Evolutionary conservation across 2,797 vertebrate species (phyloP).

Genomic region (Gouania willdenowi): DNA sequence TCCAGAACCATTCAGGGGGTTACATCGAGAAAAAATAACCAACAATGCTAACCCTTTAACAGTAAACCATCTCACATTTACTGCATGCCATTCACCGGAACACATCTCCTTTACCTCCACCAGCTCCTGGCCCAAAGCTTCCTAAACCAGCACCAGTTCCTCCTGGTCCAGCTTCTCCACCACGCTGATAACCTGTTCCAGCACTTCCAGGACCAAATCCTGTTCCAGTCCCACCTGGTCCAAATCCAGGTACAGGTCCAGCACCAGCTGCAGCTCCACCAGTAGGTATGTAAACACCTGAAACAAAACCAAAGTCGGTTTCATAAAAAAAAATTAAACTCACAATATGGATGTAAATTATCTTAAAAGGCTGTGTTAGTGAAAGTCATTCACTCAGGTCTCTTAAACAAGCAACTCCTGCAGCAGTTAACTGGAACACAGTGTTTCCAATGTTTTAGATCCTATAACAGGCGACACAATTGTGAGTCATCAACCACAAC

Average conservation of each 20-base stretch:
- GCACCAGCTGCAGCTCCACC: slow-evolving; percentile 43
- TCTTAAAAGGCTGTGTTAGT: background rate
- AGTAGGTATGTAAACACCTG: slow-evolving; percentile 72
- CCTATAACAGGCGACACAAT: slow-evolving; percentile 11
- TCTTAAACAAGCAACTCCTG: background rate
- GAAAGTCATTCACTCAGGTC: background rate
- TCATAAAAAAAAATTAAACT: too few relatives aligned
- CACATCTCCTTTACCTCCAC: slow-evolving; percentile 28
- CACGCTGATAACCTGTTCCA: slow-evolving; percentile 49
- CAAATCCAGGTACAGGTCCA: slow-evolving; percentile 56
- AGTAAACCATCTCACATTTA: too few relatives aligned
- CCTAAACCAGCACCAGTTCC: slow-evolving; percentile 49
- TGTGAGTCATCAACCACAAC: slow-evolving; percentile 28
- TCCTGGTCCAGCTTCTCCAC: slow-evolving; percentile 44
- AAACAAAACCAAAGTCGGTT: slow-evolving; percentile 4
- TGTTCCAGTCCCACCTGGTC: slow-evolving; percentile 39
- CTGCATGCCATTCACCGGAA: too few relatives aligned
- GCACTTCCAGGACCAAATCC: slow-evolving; percentile 40
- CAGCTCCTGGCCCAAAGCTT: slow-evolving; percentile 56
- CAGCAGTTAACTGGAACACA: background rate
- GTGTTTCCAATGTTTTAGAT: slow-evolving; percentile 18
- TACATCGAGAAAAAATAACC: too few relatives aligned
- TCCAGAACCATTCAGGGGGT: too few relatives aligned
- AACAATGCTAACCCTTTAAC: too few relatives aligned
- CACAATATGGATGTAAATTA: too few relatives aligned